These are phyloP conservation scores for Branchinecta lynchi DNA, from an alignment of 1,140 invertebrate genomes.

Conservation along the genomic window DNA sequence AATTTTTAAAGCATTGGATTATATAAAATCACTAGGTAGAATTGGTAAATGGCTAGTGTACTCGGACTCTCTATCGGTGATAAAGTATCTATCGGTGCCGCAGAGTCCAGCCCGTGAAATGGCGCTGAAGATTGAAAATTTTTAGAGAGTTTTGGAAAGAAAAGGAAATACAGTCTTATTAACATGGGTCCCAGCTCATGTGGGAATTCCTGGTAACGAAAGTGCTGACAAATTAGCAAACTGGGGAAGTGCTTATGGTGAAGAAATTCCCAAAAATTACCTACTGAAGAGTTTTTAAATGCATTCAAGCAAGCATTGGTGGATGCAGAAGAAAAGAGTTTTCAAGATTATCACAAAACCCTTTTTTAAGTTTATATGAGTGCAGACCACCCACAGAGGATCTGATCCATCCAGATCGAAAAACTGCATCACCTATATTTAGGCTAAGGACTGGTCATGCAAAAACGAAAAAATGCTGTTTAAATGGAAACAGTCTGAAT, in stretches of 20 bases:
- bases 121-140: not conserved
- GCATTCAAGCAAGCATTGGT: too few species aligned
- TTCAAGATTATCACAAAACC: too few species aligned
- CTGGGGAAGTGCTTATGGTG: not conserved
- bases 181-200: conserved; percentile 12
- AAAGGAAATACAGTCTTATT: not conserved
- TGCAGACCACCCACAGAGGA: too few species aligned
- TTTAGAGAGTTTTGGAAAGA: not conserved
- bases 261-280: not conserved
- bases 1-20: not conserved
- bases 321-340: too few species aligned
- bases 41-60: not conserved
- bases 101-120: not conserved
- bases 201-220: too few species aligned
- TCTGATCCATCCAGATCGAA: too few species aligned
- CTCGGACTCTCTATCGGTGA: not conserved
- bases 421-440: too few species aligned
- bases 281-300: not conserved
- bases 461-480: too few species aligned
- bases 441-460: conserved; percentile 4
- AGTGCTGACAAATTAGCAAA: not conserved
- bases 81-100: not conserved
- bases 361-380: too few species aligned
- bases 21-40: not conserved
- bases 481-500: too few species aligned